phyloP scores from a whole-genome alignment of 2,888 invertebrate species.

The Hyles lineata region DNA sequence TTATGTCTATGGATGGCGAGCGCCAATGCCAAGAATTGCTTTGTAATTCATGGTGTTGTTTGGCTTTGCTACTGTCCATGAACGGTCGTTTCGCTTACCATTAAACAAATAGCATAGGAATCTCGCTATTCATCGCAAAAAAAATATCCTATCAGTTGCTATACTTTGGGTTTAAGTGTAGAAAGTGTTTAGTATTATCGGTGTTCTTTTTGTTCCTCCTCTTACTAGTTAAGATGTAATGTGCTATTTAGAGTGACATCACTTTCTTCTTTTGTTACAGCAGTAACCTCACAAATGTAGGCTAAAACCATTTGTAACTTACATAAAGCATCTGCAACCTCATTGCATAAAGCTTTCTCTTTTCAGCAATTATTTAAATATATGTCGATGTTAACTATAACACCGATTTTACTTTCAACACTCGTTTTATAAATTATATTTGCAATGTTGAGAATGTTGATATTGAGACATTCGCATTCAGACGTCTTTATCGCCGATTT shows the following conservation, averaged over 20 bases:
- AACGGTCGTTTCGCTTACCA: too few relatives aligned
- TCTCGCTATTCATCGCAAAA: too few relatives aligned
- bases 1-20: too few relatives aligned
- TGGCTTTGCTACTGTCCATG: too few relatives aligned
- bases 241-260: neutral
- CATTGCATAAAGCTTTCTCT: conserved; percentile 2
- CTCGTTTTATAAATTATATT: neutral
- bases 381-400: neutral
- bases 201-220: neutral
- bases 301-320: neutral
- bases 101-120: too few relatives aligned
- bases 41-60: too few relatives aligned
- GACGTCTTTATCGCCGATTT: neutral
- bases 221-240: neutral
- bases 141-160: neutral
- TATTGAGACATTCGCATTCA: neutral
- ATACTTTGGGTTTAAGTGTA: neutral
- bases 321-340: neutral
- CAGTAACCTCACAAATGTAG: neutral
- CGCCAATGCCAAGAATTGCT: too few relatives aligned
- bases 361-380: conserved; percentile 9
- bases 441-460: neutral
- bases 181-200: neutral
- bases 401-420: neutral
- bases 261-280: conserved; percentile 3